These are phyloP conservation scores for Anomalospiza imberbis DNA, from an alignment of 2,797 vertebrate species.

Conservation along the genomic window DNA sequence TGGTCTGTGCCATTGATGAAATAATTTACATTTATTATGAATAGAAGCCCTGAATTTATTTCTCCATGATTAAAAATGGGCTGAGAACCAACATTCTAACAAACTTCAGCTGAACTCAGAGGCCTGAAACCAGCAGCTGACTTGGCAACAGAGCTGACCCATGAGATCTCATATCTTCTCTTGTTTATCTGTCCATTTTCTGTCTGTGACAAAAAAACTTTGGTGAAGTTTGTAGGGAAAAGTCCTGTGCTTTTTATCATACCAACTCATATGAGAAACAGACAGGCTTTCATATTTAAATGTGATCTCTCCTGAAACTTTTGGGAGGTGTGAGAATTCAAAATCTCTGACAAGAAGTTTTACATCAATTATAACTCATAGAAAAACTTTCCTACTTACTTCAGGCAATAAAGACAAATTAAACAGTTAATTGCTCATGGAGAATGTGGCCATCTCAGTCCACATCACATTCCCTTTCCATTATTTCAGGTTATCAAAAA, in stretches of 20 bases:
- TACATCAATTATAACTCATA: background rate
- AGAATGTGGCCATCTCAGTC: background rate
- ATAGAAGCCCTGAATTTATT: background rate
- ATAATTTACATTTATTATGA: background rate
- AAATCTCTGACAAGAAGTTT: background rate
- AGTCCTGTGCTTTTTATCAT: accelerated
- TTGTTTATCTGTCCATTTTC: background rate
- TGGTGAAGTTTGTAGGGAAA: background rate
- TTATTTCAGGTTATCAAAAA: background rate
- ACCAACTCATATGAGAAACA: background rate
- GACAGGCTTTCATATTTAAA: background rate
- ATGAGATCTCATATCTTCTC: background rate
- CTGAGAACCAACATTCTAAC: background rate
- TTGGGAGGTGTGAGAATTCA: background rate
- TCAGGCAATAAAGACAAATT: background rate
- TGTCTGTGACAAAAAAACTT: background rate
- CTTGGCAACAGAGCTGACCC: background rate
- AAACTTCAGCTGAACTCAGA: background rate
- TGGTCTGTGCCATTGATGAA: background rate
- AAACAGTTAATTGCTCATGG: background rate
- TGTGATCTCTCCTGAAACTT: background rate
- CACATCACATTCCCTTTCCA: accelerated
- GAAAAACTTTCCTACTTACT: background rate
- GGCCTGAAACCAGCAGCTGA: background rate
- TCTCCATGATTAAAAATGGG: background rate